Evolutionary conservation across 2,113 vertebrate genomes (phyloP).

Genomic region (Mesocricetus auratus): DNA sequence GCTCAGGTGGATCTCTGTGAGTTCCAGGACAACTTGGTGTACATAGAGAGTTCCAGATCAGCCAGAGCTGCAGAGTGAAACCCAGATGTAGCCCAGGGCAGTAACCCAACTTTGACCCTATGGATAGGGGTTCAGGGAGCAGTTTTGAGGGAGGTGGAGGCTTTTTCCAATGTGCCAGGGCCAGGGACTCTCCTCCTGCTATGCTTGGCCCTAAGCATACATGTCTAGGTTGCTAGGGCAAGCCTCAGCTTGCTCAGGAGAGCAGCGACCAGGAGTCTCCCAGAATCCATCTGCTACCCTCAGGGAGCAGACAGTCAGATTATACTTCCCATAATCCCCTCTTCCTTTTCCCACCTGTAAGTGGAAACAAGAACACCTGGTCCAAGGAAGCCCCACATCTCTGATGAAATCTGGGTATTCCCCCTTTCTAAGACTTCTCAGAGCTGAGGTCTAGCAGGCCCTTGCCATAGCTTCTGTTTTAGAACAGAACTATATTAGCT

Average conservation of each 20-base stretch:
- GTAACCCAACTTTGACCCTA: not conserved
- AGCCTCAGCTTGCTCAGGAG: not conserved
- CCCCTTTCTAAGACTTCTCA: not conserved
- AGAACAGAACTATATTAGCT: not conserved
- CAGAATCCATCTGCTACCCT: not conserved
- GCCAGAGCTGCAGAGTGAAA: not conserved
- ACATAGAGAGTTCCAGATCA: not conserved
- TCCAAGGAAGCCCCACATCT: not conserved
- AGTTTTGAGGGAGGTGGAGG: not conserved
- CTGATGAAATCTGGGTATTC: not conserved
- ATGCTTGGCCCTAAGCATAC: not conserved
- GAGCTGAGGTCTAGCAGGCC: not conserved
- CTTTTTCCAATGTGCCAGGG: not conserved
- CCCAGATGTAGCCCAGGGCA: not conserved
- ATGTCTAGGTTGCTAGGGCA: not conserved
- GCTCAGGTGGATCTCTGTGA: not conserved
- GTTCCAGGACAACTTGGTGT: not conserved
- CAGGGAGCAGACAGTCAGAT: not conserved
- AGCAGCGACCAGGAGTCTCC: not conserved
- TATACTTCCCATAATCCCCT: not conserved
- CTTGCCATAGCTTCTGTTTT: not conserved
- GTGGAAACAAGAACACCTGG: not conserved
- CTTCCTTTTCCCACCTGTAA: not conserved
- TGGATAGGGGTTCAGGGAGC: not conserved
- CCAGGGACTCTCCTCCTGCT: not conserved